phyloP scores from a whole-genome alignment of 2,888 invertebrate species.

The Sthenelais limicola region DNA sequence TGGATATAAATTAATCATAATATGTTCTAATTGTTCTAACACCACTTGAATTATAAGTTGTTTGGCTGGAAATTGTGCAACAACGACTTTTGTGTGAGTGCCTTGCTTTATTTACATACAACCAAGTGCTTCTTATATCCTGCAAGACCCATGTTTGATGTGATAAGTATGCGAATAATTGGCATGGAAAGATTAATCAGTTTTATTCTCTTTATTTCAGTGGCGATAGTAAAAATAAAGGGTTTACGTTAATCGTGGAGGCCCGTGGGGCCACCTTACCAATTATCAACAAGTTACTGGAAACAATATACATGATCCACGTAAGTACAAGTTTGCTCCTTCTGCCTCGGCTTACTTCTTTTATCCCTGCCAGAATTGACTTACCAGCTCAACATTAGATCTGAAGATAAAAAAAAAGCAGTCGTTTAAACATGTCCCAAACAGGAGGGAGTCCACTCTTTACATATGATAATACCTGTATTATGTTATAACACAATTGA shows the following conservation, averaged over 20 bases:
- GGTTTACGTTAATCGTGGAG: conserved; percentile 63
- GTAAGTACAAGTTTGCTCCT: conserved; percentile 54
- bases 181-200: not conserved
- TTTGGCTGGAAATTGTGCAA: not conserved
- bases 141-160: no score
- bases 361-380: no score
- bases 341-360: no score
- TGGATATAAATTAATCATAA: no score
- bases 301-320: conserved; percentile 69
- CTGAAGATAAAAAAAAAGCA: no score
- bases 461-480: not conserved
- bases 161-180: no score
- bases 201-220: conserved; percentile 16
- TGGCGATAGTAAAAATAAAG: conserved; percentile 24
- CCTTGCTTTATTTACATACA: not conserved
- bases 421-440: not conserved
- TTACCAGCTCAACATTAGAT: not conserved
- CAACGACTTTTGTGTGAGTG: not conserved
- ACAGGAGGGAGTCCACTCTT: not conserved
- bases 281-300: conserved; percentile 67
- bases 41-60: no score
- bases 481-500: not conserved
- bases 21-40: no score
- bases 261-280: conserved; percentile 65
- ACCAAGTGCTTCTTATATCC: not conserved